Evolutionary conservation across 2,888 invertebrate species (phyloP), one percentile per base, ranked within the genome.

Genomic region (Hyalella azteca): DNA sequence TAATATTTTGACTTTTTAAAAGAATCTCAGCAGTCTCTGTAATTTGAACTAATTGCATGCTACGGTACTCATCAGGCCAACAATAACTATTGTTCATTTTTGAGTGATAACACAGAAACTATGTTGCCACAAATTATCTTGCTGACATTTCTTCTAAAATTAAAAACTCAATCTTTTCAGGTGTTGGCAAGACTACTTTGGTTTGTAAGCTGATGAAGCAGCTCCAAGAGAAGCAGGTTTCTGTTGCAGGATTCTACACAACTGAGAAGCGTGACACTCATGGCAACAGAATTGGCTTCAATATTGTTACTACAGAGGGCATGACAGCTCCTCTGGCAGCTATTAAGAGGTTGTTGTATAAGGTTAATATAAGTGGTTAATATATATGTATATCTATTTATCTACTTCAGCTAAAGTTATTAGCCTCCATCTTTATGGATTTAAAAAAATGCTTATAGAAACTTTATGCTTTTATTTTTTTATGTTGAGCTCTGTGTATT

Each of bases 141-240:
- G n/a, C n/a, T n/a, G n/a, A n/a, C n/a, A n/a, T n/a, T n/a, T n/a
- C n/a, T n/a, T n/a, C n/a, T n/a, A n/a, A n/a, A n/a, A n/a, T n/a
- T n/a, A n/a, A n/a, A n/a, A 22, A 54, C 19, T 36, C 15, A 7
- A 5, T 1, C 2, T 39, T 22, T 15, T 29, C 78, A 32, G 78
- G 78, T 13, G 41, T 78, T 1, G 78, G 78, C 41, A 78, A 78
- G 26, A 78, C 78, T 3, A 78, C 78, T 2, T n/a, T 78, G 59
- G 36, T 78, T 2, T 32, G 77, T 19, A 36, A 49, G n/a, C 39
- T 80, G 29, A 36, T 73, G 7, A 29, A 40, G 50, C 49, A 39
- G 29, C 45, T 76, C 50, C 48, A 50, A 1, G 54, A 45, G 3
- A 13, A 2, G 2, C 50, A 49, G 9, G 76, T 11, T 41, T 50